Percentiles rank a stretch among this genome's conserved stretches.
Evolutionary conservation across 2,888 invertebrate species (phyloP).

Genomic region (Pycnomerus fuliginosus): DNA sequence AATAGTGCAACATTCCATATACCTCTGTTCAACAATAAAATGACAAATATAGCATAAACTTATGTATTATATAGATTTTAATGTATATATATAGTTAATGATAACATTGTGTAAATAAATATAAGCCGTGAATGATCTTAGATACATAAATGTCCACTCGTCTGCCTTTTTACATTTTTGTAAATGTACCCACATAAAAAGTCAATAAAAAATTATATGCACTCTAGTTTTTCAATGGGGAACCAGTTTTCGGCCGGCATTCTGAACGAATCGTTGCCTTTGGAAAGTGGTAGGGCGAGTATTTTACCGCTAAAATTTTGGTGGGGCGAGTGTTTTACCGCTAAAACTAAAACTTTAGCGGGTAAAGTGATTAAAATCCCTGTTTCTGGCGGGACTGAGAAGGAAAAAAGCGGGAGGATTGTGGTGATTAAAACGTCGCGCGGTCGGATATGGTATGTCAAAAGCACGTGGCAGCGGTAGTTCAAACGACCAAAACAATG

Average conservation of each 20-base stretch:
- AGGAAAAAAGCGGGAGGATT: constrained; percentile 6
- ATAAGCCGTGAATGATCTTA: constrained; percentile 1
- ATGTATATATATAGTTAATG: neutral
- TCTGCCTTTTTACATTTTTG: neutral
- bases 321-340: constrained; percentile 15
- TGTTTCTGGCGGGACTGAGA: constrained; percentile 14
- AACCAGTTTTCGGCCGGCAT: constrained; percentile 19
- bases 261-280: constrained; percentile 16
- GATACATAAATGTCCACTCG: no score
- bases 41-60: constrained; percentile 8
- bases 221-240: constrained; percentile 9
- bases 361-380: constrained; percentile 19
- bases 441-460: neutral
- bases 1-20: constrained; percentile 19
- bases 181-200: neutral
- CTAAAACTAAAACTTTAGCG: constrained; percentile 21
- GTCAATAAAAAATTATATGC: constrained; percentile 1
- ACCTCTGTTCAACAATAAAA: constrained; percentile 15
- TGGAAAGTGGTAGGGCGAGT: constrained; percentile 10
- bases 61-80: constrained; percentile 7
- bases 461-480: constrained; percentile 13
- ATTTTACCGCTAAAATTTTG: constrained; percentile 4
- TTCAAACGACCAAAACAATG: constrained; percentile 19
- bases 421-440: constrained; percentile 6
- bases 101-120: neutral